Conservation (phyloP, 2,797 vertebrate species). For the Sebastes oblongus region DNA sequence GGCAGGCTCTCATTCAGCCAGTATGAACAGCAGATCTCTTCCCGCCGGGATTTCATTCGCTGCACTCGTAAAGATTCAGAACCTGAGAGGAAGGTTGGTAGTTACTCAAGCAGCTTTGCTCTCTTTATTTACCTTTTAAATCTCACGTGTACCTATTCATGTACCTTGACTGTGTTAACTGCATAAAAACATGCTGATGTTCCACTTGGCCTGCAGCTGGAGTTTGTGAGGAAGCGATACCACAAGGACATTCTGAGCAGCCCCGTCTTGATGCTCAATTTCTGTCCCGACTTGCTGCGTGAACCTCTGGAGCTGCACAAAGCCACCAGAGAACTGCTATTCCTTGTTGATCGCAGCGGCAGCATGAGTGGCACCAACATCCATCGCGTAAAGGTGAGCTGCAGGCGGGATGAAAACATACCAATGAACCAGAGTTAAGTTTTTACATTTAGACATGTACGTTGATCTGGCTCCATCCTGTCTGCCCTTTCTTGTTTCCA, state of each 20-base stretch:
- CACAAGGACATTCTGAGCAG: constrained; percentile 95
- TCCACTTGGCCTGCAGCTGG: constrained; percentile 78
- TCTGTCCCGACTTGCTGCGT: constrained; percentile 87
- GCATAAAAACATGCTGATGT: not conserved
- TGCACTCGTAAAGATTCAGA: constrained; percentile 86
- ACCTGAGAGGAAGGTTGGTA: constrained; percentile 87
- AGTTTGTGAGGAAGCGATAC: constrained; percentile 92
- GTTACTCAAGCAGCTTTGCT: not conserved
- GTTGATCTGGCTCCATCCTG: not conserved
- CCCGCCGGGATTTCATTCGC: constrained; percentile 88
- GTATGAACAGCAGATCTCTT: constrained; percentile 87
- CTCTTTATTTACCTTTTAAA: not conserved
- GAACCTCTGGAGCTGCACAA: constrained; percentile 84
- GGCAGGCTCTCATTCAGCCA: constrained; percentile 89
- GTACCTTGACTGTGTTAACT: not conserved
- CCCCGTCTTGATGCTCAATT: constrained; percentile 96
- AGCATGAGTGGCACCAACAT: constrained; percentile 79
- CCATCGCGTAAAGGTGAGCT: constrained; percentile 85
- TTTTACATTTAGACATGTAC: not conserved
- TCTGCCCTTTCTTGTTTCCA: constrained; percentile 13
- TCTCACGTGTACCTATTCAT: not conserved
- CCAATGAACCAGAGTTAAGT: not conserved
- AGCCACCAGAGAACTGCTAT: constrained; percentile 90
- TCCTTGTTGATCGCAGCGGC: constrained; percentile 87
- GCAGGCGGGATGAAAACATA: not conserved